Evolutionary conservation across 2,113 vertebrate species (phyloP).

Genomic region (Fregata magnificens): DNA sequence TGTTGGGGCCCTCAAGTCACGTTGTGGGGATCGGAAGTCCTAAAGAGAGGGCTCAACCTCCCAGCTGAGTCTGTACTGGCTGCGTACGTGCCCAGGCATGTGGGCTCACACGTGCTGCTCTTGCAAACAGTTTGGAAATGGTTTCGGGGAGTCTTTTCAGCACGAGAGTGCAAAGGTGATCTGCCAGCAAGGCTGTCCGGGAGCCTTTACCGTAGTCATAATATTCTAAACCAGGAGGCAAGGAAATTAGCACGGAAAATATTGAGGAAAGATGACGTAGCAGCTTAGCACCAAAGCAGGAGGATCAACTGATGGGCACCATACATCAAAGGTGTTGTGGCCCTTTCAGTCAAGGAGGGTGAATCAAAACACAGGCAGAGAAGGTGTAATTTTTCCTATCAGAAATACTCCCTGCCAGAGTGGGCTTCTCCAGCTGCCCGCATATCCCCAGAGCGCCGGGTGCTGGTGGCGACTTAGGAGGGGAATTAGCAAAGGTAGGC

Average conservation of each 20-base stretch:
- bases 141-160: neutral
- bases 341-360: neutral
- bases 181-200: neutral
- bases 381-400: neutral
- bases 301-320: neutral
- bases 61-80: neutral
- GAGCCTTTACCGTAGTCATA: neutral
- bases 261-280: neutral
- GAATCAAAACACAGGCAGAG: neutral
- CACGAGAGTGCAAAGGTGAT: neutral
- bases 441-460: neutral
- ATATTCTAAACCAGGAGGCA: neutral
- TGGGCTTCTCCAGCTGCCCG: neutral
- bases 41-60: neutral
- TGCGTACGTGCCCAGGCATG: fast-evolving
- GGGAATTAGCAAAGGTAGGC: neutral
- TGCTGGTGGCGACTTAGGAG: fast-evolving
- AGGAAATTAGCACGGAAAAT: neutral
- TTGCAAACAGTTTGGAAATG: neutral
- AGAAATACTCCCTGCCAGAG: neutral
- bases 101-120: fast-evolving
- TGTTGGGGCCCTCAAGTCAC: fast-evolving
- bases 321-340: neutral
- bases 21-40: neutral
- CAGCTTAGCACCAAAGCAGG: neutral